Percentiles rank a stretch among this genome's conserved stretches.
These are phyloP conservation scores for Microcebus murinus DNA, from an alignment of 2,113 vertebrate genomes.

Conservation along the genomic window DNA sequence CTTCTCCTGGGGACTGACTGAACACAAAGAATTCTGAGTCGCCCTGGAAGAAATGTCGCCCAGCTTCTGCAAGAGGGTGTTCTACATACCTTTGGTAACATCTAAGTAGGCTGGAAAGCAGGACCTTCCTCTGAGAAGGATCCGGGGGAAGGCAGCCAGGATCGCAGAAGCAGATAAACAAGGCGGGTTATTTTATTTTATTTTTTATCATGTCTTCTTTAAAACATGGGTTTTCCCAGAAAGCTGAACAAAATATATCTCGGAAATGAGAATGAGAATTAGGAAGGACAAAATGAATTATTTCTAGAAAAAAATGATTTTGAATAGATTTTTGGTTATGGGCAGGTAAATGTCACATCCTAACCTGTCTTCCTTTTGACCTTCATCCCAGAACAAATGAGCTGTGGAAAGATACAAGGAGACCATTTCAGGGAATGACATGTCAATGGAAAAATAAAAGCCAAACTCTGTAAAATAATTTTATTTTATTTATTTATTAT, in stretches of 20 bases:
- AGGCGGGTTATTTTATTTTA: not conserved
- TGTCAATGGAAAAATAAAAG: too few species aligned
- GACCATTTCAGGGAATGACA: not conserved
- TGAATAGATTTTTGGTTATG: conserved; percentile 4
- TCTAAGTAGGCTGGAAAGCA: not conserved
- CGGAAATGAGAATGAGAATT: not conserved
- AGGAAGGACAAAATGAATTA: not conserved
- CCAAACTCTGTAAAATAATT: too few species aligned
- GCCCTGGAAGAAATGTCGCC: not conserved
- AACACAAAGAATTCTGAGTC: not conserved
- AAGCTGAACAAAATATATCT: not conserved
- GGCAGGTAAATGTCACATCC: not conserved
- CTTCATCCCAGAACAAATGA: not conserved
- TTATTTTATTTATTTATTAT: too few species aligned
- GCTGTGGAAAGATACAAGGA: not conserved
- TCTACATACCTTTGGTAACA: not conserved
- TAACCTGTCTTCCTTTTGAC: not conserved
- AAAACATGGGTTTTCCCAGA: not conserved
- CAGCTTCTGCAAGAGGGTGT: not conserved
- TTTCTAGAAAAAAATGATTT: conserved; percentile 13
- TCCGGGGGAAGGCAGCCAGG: not conserved
- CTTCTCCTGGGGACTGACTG: not conserved
- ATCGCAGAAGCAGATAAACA: not conserved
- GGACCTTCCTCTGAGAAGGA: not conserved
- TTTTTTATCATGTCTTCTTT: not conserved